These are phyloP conservation scores for Drosophila guanche DNA, from an alignment of 1,140 invertebrate genomes.

Conservation along the genomic window DNA sequence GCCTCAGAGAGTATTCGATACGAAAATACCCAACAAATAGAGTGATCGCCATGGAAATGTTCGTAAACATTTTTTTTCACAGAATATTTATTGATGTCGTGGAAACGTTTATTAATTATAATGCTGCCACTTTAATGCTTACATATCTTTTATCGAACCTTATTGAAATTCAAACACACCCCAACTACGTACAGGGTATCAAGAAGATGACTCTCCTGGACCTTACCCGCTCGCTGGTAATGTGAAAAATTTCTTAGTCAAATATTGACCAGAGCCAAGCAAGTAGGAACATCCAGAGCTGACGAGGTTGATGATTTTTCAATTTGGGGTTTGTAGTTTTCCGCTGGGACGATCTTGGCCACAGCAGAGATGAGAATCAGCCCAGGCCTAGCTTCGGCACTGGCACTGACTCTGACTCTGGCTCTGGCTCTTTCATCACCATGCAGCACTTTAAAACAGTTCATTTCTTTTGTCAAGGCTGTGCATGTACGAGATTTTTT, in stretches of 20 bases:
- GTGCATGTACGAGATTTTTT: conserved; percentile 50
- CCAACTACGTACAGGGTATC: neutral
- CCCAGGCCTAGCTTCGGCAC: no score
- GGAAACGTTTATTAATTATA: no score
- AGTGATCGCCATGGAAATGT: neutral
- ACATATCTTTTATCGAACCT: no score
- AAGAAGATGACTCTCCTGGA: conserved; percentile 49
- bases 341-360: conserved; percentile 51
- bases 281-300: conserved; percentile 53
- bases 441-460: conserved; percentile 78
- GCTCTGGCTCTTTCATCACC: conserved; percentile 2
- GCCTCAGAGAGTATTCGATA: conserved; percentile 13
- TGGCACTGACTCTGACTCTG: no score
- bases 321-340: conserved; percentile 82
- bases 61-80: neutral
- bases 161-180: neutral
- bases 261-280: conserved; percentile 70
- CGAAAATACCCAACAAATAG: conserved; percentile 17
- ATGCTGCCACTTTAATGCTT: no score
- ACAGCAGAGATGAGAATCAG: neutral
- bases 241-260: conserved; percentile 81
- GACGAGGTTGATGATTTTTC: conserved; percentile 80
- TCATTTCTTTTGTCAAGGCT: conserved; percentile 80
- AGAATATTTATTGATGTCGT: no score
- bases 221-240: conserved; percentile 64